A percentile compares a stretch with the other conserved stretches of the same genome.
Conservation (phyloP, 2,888 invertebrate species). For the Noctua comes region DNA sequence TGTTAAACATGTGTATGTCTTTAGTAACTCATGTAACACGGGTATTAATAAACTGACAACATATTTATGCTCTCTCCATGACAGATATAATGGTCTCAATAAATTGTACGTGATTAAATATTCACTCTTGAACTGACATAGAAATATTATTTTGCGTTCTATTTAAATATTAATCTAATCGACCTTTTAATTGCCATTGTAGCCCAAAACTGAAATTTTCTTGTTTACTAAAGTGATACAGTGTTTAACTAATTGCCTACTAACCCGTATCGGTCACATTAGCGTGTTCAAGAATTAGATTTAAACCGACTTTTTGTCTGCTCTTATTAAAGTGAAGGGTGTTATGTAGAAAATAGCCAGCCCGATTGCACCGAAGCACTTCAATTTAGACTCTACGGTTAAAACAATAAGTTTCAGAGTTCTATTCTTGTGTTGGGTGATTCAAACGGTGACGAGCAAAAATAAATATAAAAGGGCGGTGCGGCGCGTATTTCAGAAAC, state of each 20-base stretch:
- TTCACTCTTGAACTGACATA: constrained; percentile 69
- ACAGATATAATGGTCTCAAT: constrained; percentile 81
- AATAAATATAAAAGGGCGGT: constrained; percentile 84
- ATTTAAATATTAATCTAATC: constrained; percentile 23
- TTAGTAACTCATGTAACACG: constrained; percentile 75
- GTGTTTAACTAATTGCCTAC: constrained; percentile 69
- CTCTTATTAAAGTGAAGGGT: constrained; percentile 80
- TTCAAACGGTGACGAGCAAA: constrained; percentile 76
- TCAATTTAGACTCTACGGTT: constrained; percentile 64
- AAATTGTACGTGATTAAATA: constrained; percentile 81
- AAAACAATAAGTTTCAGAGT: constrained; percentile 71
- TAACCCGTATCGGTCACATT: constrained; percentile 80
- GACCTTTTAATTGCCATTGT: constrained; percentile 11
- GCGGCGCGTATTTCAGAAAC: constrained; percentile 85
- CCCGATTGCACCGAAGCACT: constrained; percentile 27
- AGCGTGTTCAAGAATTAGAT: constrained; percentile 78
- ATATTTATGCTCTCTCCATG: constrained; percentile 81
- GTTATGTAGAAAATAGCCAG: constrained; percentile 72
- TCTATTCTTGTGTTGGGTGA: constrained; percentile 55
- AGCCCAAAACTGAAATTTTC: constrained; percentile 6
- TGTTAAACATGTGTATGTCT: constrained; percentile 80
- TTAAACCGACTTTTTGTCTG: constrained; percentile 79
- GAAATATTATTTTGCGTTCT: constrained; percentile 67
- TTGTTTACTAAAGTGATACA: constrained; percentile 57
- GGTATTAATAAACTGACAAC: constrained; percentile 85